Evolutionary conservation across 1,140 invertebrate species (phyloP), one percentile per base, ranked within the genome.

Genomic region (Drosophila sechellia): DNA sequence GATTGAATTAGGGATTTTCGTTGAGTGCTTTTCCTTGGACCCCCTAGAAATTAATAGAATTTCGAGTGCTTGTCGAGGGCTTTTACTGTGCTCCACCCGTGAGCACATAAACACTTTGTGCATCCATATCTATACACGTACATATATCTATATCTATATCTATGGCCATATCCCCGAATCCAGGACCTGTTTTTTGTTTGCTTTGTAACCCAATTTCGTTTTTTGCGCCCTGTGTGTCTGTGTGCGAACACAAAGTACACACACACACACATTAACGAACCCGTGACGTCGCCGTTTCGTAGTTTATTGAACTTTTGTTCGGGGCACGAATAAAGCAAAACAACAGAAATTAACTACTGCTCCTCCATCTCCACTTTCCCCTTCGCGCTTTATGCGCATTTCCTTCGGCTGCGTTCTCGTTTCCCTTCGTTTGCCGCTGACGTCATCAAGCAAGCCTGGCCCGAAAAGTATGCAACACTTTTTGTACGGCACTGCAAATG

Each of bases 191-290:
- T 87, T 76, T 73, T 76, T 85, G 77, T 77, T 81, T 81, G 83
- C 60, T 69, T 76, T 87, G 83, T 86, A 87, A 86, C 83, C 83
- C 84, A 83, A 86, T 79, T 87, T 81, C 22, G 46, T 54, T 60
- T 46, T 68, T 74, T 58, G 43, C 58, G 17, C 37, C 15, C 53
- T n/a, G 13, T 52, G 27, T 31, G n/a, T 13, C 10, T 6, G 5
- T 10, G 34, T 13, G 55, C 4, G 49, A 25, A 20, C 39, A 59
- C 20, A 55, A 70, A 20, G 40, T 11, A 61, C 31, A 57, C 8
- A 17, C 20, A 57, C 8, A 17, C 20, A 22, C 37, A 61, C n/a
- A 40, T 48, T 42, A 34, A 59, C 49, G 58, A 34, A 58, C 65
- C 61, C 43, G 65, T 76, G 80, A 84, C 80, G 80, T 79, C 65